phyloP scores from a whole-genome alignment of 2,888 invertebrate species.

The Leptopilina myrica region DNA sequence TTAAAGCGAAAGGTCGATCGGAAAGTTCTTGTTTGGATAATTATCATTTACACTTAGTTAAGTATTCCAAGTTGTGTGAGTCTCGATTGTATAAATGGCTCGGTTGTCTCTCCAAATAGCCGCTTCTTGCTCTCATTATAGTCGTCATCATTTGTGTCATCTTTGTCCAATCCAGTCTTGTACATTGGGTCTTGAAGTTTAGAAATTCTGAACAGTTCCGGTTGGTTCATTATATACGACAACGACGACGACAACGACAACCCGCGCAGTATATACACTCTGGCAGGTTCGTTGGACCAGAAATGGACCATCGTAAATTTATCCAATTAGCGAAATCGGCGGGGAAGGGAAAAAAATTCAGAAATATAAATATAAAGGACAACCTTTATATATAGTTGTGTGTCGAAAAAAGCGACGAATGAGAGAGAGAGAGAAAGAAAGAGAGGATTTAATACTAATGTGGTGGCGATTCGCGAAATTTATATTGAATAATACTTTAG shows the following conservation, averaged over 20 bases:
- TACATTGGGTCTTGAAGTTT: slow-evolving; percentile 50
- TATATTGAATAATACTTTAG: slow-evolving; percentile 68
- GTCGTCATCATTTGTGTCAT: slow-evolving; percentile 36
- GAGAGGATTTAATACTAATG: slow-evolving; percentile 7
- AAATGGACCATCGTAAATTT: slow-evolving; percentile 66
- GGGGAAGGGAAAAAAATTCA: slow-evolving; percentile 59
- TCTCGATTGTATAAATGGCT: slow-evolving; percentile 38
- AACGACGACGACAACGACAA: too few species aligned
- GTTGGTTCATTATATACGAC: slow-evolving; percentile 55
- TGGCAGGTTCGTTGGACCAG: slow-evolving; percentile 25
- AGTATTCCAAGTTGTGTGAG: slow-evolving; percentile 37
- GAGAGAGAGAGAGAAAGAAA: slow-evolving; percentile 5
- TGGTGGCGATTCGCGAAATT: slow-evolving; percentile 58
- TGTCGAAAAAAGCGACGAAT: slow-evolving; percentile 1
- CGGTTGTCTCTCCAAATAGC: slow-evolving; percentile 32
- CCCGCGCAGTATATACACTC: slow-evolving; percentile 40
- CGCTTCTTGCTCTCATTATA: slow-evolving; percentile 36
- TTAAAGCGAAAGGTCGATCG: slow-evolving; percentile 30
- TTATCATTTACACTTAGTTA: slow-evolving; percentile 32
- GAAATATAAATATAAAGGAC: too few species aligned
- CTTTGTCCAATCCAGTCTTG: slow-evolving; percentile 29
- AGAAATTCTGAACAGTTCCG: slow-evolving; percentile 62
- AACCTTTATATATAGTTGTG: background rate
- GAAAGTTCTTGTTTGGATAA: slow-evolving; percentile 31
- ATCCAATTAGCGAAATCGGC: slow-evolving; percentile 69